Evolutionary conservation across 2,888 invertebrate genomes (phyloP).

Genomic region (Anagyrus pseudococci): DNA sequence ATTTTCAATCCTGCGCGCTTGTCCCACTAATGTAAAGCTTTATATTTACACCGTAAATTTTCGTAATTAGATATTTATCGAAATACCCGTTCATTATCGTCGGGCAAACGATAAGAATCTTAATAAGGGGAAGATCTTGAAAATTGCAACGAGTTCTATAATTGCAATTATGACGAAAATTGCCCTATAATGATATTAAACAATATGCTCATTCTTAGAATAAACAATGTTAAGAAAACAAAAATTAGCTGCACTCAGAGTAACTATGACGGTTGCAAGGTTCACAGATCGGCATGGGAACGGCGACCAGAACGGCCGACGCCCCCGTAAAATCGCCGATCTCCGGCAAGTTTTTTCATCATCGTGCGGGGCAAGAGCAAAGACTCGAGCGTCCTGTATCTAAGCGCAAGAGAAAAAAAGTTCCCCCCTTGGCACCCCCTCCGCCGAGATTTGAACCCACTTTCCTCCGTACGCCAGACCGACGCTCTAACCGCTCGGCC

Average conservation of each 20-base stretch:
- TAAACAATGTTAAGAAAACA: not conserved
- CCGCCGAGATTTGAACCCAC: conserved; percentile 14
- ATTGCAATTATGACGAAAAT: too few relatives aligned
- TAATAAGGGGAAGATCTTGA: too few relatives aligned
- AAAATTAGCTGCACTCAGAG: conserved; percentile 50
- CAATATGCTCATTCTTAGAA: not conserved
- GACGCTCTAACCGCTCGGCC: conserved; percentile 43
- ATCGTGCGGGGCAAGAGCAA: conserved; percentile 39
- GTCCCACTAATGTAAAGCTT: too few relatives aligned
- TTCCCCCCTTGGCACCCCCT: not conserved
- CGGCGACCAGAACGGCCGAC: conserved; percentile 45
- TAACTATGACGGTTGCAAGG: conserved; percentile 53
- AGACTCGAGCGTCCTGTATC: not conserved
- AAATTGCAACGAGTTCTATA: too few relatives aligned
- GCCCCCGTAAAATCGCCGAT: conserved; percentile 37
- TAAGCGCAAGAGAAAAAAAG: conserved; percentile 10
- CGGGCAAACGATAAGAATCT: too few relatives aligned
- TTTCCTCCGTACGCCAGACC: conserved; percentile 10
- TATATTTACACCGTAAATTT: too few relatives aligned
- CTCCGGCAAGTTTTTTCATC: conserved; percentile 51
- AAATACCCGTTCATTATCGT: too few relatives aligned
- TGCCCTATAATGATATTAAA: too few relatives aligned
- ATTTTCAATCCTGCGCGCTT: too few relatives aligned
- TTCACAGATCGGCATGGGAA: conserved; percentile 44
- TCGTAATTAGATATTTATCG: too few relatives aligned